A percentile compares a stretch with the other conserved stretches of the same genome.
phyloP scores from a whole-genome alignment of 1,140 invertebrate genomes.

The Delia radicum region DNA sequence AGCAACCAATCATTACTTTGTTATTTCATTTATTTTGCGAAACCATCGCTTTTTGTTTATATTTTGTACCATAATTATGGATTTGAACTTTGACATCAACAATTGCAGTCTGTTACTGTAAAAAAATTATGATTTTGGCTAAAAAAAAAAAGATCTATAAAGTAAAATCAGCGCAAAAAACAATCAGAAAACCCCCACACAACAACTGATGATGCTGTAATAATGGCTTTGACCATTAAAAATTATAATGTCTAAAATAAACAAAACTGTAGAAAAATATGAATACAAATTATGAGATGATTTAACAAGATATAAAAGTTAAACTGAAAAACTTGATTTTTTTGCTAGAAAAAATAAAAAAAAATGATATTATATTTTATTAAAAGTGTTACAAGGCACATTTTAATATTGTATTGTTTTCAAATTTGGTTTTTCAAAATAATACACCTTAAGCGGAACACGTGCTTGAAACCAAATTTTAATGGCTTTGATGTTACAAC shows the following conservation, averaged over 20 bases:
- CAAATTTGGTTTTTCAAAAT: not conserved
- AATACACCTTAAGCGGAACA: not conserved
- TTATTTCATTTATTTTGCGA: slow-evolving; percentile 6
- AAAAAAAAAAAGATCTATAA: not conserved
- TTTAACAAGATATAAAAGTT: not conserved
- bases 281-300: not conserved
- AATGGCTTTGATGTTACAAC: too few relatives aligned
- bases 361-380: not conserved
- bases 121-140: not conserved
- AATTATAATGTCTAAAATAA: slow-evolving; percentile 14
- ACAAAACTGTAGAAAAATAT: not conserved
- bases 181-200: slow-evolving; percentile 1
- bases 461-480: too few relatives aligned
- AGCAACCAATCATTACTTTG: not conserved
- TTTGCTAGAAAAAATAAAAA: not conserved
- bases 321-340: not conserved
- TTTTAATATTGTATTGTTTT: slow-evolving; percentile 1
- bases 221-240: slow-evolving; percentile 22
- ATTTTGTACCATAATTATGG: not conserved
- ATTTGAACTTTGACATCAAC: slow-evolving; percentile 6
- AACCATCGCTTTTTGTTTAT: not conserved
- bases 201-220: slow-evolving; percentile 1
- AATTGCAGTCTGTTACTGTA: not conserved
- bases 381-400: slow-evolving; percentile 1
- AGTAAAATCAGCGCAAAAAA: not conserved